Base-by-base conservation (phyloP, 2,888 invertebrate genomes). In the Cataglyphis cursor region DNA sequence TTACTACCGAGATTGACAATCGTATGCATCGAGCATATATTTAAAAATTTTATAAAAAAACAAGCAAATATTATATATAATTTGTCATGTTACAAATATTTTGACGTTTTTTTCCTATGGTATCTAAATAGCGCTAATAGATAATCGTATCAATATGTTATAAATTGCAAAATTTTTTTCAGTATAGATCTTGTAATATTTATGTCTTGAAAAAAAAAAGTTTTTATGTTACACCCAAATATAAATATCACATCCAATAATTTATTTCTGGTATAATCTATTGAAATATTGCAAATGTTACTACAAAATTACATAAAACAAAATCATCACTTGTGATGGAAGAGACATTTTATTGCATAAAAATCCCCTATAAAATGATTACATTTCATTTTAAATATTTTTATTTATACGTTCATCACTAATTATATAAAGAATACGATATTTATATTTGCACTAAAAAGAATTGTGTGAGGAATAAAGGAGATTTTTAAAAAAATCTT, bases 401-500 rank as follows among this genome's bases (percentile, higher is more conserved):
- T 54, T 59, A 35, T 68, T 8, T n/a, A 21, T 5, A 10, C 6
- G 1, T 68, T 31, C 12, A 24, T 2, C n/a, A 12, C 1, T 61
- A 59, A 59, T 66, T 38, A 41, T 8, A 21, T 44, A 28, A 78
- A 28, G 6, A 35, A 68, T 61, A n/a, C 24, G 59, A 70, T 70
- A 70, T 80, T 44, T 80, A 70, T 59, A 80, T 80, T 44, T 66
- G 35, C 3, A 0, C 18, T 12, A 41, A 66, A 65, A 76, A 78
- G 24, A 70, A 9, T 80, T 24, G n/a, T 70, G 57, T 61, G 57
- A 76, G 82, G 62, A 61, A 84, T 75, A 51, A 87, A 89, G 82
- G 41, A 73, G 24, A 64, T 66, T 81, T 38, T 85, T 88, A 72
- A 89, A 89, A 62, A 87, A 89, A 87, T 87, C 78, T 88, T 84